These are phyloP conservation scores for Trichonephila clavata DNA, from an alignment of 1,140 invertebrate genomes.

Conservation along the genomic window DNA sequence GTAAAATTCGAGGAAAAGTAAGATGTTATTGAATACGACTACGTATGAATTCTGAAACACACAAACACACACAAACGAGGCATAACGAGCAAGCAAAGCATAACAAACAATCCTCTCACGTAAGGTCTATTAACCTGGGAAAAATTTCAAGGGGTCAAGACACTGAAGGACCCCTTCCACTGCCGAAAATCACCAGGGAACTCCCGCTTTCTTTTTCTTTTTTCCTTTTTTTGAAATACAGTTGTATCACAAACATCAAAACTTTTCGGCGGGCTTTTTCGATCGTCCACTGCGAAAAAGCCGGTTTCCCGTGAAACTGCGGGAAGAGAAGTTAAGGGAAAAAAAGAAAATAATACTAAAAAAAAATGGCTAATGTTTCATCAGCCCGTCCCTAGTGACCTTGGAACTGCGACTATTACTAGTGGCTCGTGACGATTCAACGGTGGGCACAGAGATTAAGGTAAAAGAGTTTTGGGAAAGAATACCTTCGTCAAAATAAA, in stretches of 20 bases:
- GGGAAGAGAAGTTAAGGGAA: neutral
- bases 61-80: too few species aligned
- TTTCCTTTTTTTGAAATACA: neutral
- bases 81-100: neutral
- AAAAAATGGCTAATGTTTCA: neutral
- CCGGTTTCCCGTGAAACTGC: neutral
- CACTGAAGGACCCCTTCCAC: neutral
- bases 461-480: neutral
- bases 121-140: neutral
- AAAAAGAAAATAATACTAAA: neutral
- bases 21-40: too few species aligned
- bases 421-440: slow-evolving; percentile 60
- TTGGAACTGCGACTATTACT: slow-evolving; percentile 49
- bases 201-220: neutral
- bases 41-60: too few species aligned
- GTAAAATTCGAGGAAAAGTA: too few species aligned
- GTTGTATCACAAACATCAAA: neutral
- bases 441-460: slow-evolving; percentile 23
- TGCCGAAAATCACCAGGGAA: neutral
- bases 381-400: slow-evolving; percentile 52
- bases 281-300: neutral
- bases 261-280: slow-evolving; percentile 28
- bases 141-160: neutral
- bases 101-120: neutral
- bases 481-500: neutral